Percentiles rank a stretch among this genome's conserved stretches.
Evolutionary conservation across 2,797 vertebrate genomes (phyloP).

Genomic region (Hypotaenidia okinawae): DNA sequence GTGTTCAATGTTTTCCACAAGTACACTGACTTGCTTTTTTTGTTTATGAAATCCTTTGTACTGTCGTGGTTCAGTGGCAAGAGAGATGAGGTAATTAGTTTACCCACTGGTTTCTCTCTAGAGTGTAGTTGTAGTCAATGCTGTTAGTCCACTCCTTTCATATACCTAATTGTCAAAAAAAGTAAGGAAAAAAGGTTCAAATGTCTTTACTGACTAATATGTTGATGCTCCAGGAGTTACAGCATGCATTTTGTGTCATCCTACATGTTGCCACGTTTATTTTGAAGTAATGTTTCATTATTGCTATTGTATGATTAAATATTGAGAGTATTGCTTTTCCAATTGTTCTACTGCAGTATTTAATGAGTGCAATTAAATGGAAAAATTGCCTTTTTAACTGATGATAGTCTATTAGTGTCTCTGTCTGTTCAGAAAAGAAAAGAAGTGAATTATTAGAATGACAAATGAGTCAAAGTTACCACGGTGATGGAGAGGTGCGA

Average conservation of each 20-base stretch:
- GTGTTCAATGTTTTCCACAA: constrained; percentile 38
- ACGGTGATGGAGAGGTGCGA: constrained; percentile 83
- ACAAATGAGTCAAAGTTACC: constrained; percentile 85
- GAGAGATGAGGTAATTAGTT: constrained; percentile 31
- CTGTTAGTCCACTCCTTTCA: not conserved
- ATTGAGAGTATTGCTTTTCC: constrained; percentile 85
- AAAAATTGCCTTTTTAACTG: constrained; percentile 85
- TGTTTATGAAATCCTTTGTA: not conserved
- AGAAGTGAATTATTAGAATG: constrained; percentile 86
- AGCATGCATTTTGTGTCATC: constrained; percentile 55
- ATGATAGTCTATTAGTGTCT: constrained; percentile 87
- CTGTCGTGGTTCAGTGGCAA: constrained; percentile 1
- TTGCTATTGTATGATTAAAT: constrained; percentile 82
- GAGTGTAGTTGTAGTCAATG: not conserved
- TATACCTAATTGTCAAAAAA: not conserved
- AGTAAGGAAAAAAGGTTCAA: not conserved
- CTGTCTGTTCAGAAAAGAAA: constrained; percentile 80
- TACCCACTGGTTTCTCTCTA: not conserved
- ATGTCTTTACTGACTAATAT: not conserved
- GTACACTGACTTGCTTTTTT: not conserved
- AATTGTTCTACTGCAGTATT: constrained; percentile 81
- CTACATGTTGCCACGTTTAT: constrained; percentile 70
- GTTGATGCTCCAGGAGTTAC: constrained; percentile 46
- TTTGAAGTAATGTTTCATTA: constrained; percentile 79
- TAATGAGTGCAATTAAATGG: constrained; percentile 87